Evolutionary conservation across 2,888 invertebrate genomes (phyloP), one percentile per base, ranked within the genome.

Genomic region (Erynnis tages): DNA sequence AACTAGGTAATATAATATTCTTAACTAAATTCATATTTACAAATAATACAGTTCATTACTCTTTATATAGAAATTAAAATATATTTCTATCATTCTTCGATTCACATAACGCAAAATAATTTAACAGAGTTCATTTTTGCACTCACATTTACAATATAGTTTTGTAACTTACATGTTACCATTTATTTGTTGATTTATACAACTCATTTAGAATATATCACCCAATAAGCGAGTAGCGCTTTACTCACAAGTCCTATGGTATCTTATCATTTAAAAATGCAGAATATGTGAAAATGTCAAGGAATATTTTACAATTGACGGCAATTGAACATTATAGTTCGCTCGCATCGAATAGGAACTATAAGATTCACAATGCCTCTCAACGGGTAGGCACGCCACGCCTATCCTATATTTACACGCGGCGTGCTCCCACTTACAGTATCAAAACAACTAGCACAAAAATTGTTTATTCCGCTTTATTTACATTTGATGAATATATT

Each of bases 21-120:
- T 91, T 91, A 90, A 82, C 84, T 87, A 84, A 69, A 74, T 76
- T 88, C 80, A 82, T 91, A 91, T 91, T 84, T 91, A 91, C 91
- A 91, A 91, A 91, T 91, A 91, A 91, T 91, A 91, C 91, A 91
- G 84, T 87, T 88, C 79, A 81, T 84, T 85, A 81, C 74, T 80
- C 82, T 83, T 76, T 80, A 82, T 84, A 84, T 85, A 87, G 87
- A 88, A 88, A 88, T 87, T 87, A 85, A 85, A 86, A 88, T 89
- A 88, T 88, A 88, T 84, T 85, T 89, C 86, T 89, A 89, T 90
- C 83, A 88, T 90, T 84, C 84, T 85, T 87, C 85, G 82, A 82
- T 87, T 86, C 88, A 88, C 85, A 87, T 90, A 90, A 90, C 89
- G 88, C 90, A 90, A 90, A 90, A 90, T 90, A 90, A 90, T 90